These are phyloP conservation scores for Epizoanthus illoricatus DNA, from an alignment of 92 coral and sea anemone genomes.

Conservation along the genomic window DNA sequence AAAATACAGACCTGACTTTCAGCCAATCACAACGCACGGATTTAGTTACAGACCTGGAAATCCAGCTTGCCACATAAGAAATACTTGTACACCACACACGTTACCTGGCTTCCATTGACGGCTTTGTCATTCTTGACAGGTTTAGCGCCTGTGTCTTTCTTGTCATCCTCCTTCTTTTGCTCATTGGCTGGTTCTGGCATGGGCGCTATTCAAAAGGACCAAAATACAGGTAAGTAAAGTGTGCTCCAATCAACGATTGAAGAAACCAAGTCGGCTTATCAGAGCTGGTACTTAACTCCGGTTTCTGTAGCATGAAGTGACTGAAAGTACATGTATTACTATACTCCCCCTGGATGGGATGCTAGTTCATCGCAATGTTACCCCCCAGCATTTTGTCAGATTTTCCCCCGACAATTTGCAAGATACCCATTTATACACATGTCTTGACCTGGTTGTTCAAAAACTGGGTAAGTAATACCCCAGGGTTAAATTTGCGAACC, in stretches of 20 bases:
- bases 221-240: neutral
- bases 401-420: too few relatives aligned
- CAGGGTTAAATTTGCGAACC: too few relatives aligned
- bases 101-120: conserved; percentile 28
- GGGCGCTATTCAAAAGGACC: neutral
- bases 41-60: neutral
- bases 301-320: neutral
- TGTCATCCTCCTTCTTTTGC: conserved; percentile 11
- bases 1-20: neutral
- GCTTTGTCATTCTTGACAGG: conserved; percentile 18
- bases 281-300: neutral
- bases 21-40: too few relatives aligned
- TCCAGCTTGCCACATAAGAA: neutral
- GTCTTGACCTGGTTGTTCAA: too few relatives aligned
- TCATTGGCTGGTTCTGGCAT: conserved; percentile 4
- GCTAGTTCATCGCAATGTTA: too few relatives aligned
- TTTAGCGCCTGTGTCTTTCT: neutral
- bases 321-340: too few relatives aligned
- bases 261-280: neutral
- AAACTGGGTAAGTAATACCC: too few relatives aligned
- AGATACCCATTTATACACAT: too few relatives aligned
- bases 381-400: too few relatives aligned
- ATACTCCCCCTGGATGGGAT: too few relatives aligned
- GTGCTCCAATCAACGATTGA: neutral
- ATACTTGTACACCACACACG: too few relatives aligned